Percentiles rank a stretch among this genome's conserved stretches.
These are phyloP conservation scores for Aleadryas rufinucha DNA, from an alignment of 2,113 vertebrate genomes.

Conservation along the genomic window DNA sequence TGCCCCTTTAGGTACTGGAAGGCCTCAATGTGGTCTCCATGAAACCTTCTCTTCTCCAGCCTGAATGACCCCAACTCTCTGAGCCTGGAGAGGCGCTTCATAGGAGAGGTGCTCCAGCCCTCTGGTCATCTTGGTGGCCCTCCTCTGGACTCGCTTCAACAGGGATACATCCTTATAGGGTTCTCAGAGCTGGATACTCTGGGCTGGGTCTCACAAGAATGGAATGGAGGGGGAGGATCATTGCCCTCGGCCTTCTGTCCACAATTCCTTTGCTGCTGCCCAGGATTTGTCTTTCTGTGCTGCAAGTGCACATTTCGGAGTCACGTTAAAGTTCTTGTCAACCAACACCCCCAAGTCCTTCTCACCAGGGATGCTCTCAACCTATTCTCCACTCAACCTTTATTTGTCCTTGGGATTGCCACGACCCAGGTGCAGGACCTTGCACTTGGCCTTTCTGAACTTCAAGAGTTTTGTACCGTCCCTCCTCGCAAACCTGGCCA, in stretches of 20 bases:
- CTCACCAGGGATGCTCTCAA: neutral
- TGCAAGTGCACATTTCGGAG: neutral
- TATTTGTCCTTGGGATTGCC: neutral
- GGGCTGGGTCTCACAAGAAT: neutral
- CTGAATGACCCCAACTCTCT: neutral
- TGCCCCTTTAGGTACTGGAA: no score
- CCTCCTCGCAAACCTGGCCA: neutral
- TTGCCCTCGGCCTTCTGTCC: neutral
- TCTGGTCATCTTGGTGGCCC: neutral
- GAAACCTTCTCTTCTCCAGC: neutral
- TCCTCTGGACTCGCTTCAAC: rapidly evolving
- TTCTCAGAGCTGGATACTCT: neutral
- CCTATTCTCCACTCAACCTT: neutral
- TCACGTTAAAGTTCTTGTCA: neutral
- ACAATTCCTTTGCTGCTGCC: neutral
- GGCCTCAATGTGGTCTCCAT: neutral
- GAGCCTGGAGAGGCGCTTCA: neutral
- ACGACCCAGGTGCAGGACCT: rapidly evolving
- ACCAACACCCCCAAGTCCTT: neutral
- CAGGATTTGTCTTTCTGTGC: neutral
- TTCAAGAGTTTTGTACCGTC: neutral
- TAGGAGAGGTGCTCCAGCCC: neutral
- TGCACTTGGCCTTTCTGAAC: neutral
- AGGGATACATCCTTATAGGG: no score
- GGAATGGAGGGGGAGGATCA: neutral